Evolutionary conservation across 2,797 vertebrate genomes (phyloP).

Genomic region (Girardinus metallicus): DNA sequence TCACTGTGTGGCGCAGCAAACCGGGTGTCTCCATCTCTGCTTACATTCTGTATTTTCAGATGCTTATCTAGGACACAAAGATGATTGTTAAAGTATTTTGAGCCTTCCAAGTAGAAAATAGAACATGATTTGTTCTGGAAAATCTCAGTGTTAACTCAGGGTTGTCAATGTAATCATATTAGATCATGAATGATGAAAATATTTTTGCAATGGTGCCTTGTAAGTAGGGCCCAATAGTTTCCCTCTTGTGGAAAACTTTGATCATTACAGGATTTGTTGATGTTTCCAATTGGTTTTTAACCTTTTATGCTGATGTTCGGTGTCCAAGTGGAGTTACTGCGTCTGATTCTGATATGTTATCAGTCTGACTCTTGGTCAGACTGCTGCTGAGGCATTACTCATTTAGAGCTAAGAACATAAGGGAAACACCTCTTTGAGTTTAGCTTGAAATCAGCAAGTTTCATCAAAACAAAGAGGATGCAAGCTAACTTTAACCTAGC

Average conservation of each 20-base stretch:
- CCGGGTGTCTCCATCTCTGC: slow-evolving; percentile 12
- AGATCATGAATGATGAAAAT: background rate
- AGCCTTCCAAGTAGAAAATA: background rate
- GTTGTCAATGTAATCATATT: background rate
- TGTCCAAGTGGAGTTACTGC: background rate
- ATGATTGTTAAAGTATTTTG: background rate
- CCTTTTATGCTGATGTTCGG: background rate
- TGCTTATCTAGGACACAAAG: slow-evolving; percentile 7
- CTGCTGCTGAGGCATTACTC: background rate
- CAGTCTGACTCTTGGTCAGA: background rate
- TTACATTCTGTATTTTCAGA: slow-evolving; percentile 23
- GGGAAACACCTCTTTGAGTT: background rate
- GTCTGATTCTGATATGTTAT: background rate
- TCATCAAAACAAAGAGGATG: background rate
- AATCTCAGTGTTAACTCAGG: background rate
- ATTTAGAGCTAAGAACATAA: background rate
- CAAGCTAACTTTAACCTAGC: background rate
- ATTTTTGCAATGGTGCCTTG: background rate
- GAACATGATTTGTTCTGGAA: background rate
- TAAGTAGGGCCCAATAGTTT: background rate
- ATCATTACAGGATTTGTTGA: background rate
- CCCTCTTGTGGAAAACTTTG: background rate
- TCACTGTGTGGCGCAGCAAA: slow-evolving; percentile 25
- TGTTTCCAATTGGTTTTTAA: background rate
- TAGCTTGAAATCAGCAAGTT: background rate